Base-by-base conservation (phyloP, 2,797 vertebrate species). In the Helostoma temminkii region DNA sequence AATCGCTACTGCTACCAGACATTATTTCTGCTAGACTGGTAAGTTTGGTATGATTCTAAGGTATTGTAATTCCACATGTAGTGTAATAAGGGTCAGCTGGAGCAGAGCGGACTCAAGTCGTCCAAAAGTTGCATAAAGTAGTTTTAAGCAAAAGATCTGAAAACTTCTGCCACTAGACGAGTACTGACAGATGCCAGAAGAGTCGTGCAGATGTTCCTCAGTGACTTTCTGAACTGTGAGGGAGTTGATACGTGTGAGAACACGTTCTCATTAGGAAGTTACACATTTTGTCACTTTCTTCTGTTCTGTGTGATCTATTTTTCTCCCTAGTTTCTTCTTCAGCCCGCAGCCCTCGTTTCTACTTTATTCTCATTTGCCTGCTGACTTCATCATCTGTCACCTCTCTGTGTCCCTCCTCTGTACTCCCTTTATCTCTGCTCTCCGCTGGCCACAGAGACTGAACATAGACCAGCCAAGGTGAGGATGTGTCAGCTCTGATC, bases 401-500 rank as follows among this genome's bases (percentile, higher is more conserved):
- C 66, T 53, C 57, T 43, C 45, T n/a, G n/a, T 4, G 6, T 46
- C 34, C 48, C 28, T 28, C 15, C 46, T 62, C 53, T 28, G 37
- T 46, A 4, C 19, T 68, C 45, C 26, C 61, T 58, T 65, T 41
- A 74, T 82, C 74, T 68, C n/a, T 0, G 22, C 69, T 68, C 67
- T 65, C 46, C 18, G 54, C 48, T 11, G 54, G 66, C 58, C 64
- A 24, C 54, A 2, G 57, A 11, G 21, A 2, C 47, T 1, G 39
- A 76, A 18, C 57, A 6, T 34, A 34, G 72, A 37, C 41, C 30
- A 10, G 59, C 48, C 32, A 46, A 70, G 78, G 76, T 77, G 75
- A 81, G 58, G 62, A 63, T 32, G 28, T 18, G 80, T 80, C 78
- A 60, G 71, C 60, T 67, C 74, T 73, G 78, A 85, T 85, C 78